Conservation (phyloP, 2,888 invertebrate species). For the Machimus atricapillus region DNA sequence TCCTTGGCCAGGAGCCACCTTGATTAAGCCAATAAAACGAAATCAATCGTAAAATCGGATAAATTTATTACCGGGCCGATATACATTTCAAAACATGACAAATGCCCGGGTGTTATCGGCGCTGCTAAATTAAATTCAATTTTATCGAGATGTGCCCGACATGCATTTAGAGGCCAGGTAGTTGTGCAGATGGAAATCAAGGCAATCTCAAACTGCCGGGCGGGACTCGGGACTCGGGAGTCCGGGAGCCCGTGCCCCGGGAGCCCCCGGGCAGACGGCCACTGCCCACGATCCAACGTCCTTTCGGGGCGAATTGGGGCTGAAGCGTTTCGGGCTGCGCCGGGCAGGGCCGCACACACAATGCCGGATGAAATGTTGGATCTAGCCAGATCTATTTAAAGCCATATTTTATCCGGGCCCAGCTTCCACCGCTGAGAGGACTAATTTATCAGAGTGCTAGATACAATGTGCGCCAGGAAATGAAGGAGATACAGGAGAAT, state of each 20-base stretch:
- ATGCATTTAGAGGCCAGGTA: constrained; percentile 34
- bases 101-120: constrained; percentile 11
- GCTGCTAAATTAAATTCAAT: constrained; percentile 35
- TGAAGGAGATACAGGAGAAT: background rate
- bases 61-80: constrained; percentile 48
- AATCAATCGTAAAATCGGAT: constrained; percentile 52
- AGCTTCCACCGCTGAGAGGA: constrained; percentile 3
- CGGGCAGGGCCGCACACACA: background rate
- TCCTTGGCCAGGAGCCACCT: background rate
- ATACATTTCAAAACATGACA: constrained; percentile 28
- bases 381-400: constrained; percentile 17
- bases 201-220: constrained; percentile 7
- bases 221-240: background rate
- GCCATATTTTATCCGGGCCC: constrained; percentile 11
- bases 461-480: background rate
- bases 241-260: background rate
- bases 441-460: constrained; percentile 27
- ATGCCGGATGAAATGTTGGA: constrained; percentile 4
- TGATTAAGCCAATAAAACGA: constrained; percentile 49
- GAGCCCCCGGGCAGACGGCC: background rate
- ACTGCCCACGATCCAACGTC: background rate
- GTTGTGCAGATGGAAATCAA: constrained; percentile 24
- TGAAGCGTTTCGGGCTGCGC: background rate
- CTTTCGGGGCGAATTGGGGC: background rate
- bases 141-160: constrained; percentile 34